Base-by-base conservation (phyloP, 30 jellyfish, hydroid and myxozoan genomes). In the Aurelia sp. region DNA sequence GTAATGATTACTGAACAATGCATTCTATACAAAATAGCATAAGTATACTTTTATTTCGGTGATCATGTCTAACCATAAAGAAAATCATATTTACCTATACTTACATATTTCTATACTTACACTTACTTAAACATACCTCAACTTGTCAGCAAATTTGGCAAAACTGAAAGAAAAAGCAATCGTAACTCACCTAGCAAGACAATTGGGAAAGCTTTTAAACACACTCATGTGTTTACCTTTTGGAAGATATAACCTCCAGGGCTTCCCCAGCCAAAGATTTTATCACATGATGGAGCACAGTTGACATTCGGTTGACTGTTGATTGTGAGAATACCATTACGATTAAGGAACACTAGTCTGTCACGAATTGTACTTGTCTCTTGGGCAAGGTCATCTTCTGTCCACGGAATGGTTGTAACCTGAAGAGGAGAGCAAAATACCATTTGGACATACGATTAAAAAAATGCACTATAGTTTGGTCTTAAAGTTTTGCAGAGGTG, bases 201-300 rank as follows among this genome's bases (percentile, higher is more conserved):
- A 63, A 79, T 27, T 5, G 78, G 78, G 78, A 77, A 77, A 63
- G 67, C 68, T 63, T 79, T 21, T 44, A 55, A 48, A 79, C 50
- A 70, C 76, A 60, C 19, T 71, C 74, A 72, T 21, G 86, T 71
- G 74, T 67, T 84, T 82, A 90, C 97, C 92, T 92, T 92, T 76
- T 92, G 98, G 82, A 82, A 92, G 64, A 92, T 92, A 76, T 86
- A 92, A 33, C 98, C 98, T 52, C 98, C 98, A 73, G 98, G 97
- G 70, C 97, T 79, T 41, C 98, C 98, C 98, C 98, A 92, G 63
- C 98, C 98, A 81, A 92, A 80, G 17, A 82, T 33, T 31, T 85
- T 85, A 73, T 92, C 95, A 18, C 94, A 80, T 21, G 98, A 92
- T 31, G 91, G 74, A 8, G 70, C 91, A 67, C 96, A 85, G 78